Percentiles rank a stretch among this genome's conserved stretches.
phyloP scores from a whole-genome alignment of 1,140 invertebrate genomes.

The Papilio polytes region DNA sequence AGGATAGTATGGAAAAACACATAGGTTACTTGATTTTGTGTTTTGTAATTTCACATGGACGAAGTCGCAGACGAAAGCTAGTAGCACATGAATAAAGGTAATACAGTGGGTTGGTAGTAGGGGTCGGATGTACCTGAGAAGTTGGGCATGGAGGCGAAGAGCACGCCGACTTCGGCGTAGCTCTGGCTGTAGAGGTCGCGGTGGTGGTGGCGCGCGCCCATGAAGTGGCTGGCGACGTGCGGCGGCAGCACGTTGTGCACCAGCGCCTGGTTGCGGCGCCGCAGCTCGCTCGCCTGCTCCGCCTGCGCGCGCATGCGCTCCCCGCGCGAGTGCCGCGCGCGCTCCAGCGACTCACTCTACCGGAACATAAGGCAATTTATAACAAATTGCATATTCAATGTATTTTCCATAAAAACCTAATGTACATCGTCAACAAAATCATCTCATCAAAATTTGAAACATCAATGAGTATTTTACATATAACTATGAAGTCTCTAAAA shows the following conservation, averaged over 20 bases:
- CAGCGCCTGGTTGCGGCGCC: conserved; percentile 94
- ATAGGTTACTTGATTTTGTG: no score
- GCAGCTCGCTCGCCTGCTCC: conserved; percentile 93
- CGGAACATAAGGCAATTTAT: conserved; percentile 45
- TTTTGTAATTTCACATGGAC: no score
- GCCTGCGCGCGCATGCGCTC: conserved; percentile 88
- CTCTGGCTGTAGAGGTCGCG: conserved; percentile 97
- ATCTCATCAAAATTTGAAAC: no score
- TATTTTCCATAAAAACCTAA: no score
- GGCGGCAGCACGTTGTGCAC: conserved; percentile 95
- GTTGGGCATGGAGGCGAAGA: conserved; percentile 98
- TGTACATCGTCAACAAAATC: conserved; percentile 23
- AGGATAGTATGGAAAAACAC: no score
- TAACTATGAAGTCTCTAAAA: no score
- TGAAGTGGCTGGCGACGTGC: conserved; percentile 95
- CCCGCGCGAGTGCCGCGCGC: conserved; percentile 73
- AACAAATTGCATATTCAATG: no score
- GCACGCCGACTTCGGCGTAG: conserved; percentile 95
- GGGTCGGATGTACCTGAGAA: conserved; percentile 88
- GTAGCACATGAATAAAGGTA: no score
- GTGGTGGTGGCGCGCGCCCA: conserved; percentile 91
- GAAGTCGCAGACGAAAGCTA: no score
- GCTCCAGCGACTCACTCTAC: conserved; percentile 69
- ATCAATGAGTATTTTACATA: no score
- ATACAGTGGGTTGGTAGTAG: not conserved